Conservation (phyloP, 1,140 invertebrate species). For the Popillia japonica region DNA sequence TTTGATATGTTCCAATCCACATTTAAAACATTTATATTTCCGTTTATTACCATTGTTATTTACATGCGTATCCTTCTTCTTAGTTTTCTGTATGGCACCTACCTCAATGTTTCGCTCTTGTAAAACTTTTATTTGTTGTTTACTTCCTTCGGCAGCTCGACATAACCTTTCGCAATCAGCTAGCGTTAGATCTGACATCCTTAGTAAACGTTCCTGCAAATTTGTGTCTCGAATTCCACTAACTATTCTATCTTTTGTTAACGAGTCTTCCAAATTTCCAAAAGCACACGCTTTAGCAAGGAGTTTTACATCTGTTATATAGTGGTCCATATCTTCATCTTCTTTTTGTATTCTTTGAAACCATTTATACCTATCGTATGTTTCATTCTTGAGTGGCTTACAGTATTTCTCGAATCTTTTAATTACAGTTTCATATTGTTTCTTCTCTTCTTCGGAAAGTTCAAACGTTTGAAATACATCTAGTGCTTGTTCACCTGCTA, state of each 20-base stretch:
- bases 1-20: neutral
- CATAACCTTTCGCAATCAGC: neutral
- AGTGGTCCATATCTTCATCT: too few species aligned
- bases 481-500: conserved; percentile 51
- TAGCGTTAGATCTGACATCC: neutral
- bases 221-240: neutral
- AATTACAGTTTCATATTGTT: too few species aligned
- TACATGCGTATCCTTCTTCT: neutral
- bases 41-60: neutral
- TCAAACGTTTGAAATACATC: conserved; percentile 52
- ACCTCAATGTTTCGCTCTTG: neutral
- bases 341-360: conserved; percentile 46
- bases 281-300: conserved; percentile 45
- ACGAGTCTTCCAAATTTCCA: neutral
- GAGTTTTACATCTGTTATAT: too few species aligned
- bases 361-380: conserved; percentile 47
- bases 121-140: neutral
- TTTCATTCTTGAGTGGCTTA: conserved; percentile 53
- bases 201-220: conserved; percentile 24
- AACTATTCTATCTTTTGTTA: conserved; percentile 27
- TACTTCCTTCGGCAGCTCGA: neutral
- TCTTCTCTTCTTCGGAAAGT: conserved; percentile 48
- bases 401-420: conserved; percentile 52
- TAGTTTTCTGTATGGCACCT: neutral
- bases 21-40: conserved; percentile 39